Base-by-base conservation (phyloP, 2,888 invertebrate species). In the Masnerella sp. region DNA sequence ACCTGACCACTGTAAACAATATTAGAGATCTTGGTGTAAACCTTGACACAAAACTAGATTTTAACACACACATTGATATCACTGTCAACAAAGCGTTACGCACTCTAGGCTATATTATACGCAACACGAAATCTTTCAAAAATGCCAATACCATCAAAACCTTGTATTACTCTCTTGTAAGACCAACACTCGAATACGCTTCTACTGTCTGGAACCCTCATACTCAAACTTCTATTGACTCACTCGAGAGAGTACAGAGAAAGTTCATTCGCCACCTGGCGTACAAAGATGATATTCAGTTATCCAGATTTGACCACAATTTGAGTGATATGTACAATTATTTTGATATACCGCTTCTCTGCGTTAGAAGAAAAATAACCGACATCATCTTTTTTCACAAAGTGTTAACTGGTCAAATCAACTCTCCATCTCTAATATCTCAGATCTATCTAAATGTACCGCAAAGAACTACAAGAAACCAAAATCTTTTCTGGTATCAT, bases 11-110 rank as follows among this genome's bases (percentile, higher is more conserved):
- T 3, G 17, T 28, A 1, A 11, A 22, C 3, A 25, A 22, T 11
- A 38, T 59, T 22, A 36, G 28, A 38, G 47, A 59, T 25, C 38
- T 59, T 1, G 59, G 47, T 8, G 34, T 47, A n/a, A 28, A 22
- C 1, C 17, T 59, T 22, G 25, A 25, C 14, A 25, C 20, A 9
- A 36, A 51, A 5, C 18, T 34, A 20, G 9, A 22, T 12, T 51
- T 51, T 11, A 36, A 51, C 12, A 9, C 15, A 0, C 51, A 51
- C 3, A 36, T 20, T 9, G 2, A 2, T 2, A 22, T 12, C 2
- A 34, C 9, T 2, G 7, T 9, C 5, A 22, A n/a, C 12, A 51
- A 22, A 36, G 51, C 51, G 3, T 4, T 51, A 2, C 15, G 36
- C 18, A 22, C 20, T 1, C 11, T 36, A 5, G 51, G 22, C 1